Evolutionary conservation across 2,797 vertebrate species (phyloP), one percentile per base, ranked within the genome.

Genomic region (Pseudochromis fuscus): DNA sequence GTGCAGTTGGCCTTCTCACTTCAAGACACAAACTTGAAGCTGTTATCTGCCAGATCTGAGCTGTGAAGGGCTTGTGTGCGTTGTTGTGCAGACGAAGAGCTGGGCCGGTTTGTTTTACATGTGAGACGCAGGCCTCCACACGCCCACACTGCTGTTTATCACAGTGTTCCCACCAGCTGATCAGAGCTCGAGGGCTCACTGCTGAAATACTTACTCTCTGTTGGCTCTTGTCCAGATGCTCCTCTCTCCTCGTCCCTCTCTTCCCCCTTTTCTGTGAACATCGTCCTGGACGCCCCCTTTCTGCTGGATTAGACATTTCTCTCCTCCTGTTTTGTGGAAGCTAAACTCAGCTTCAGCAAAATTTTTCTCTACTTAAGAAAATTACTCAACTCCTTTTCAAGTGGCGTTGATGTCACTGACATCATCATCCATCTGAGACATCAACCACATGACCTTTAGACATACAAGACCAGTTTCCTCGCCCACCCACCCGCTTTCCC

Each of bases 61-160:
- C 70, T 61, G 77, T 49, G 44, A 59, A 58, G 21, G 6, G 9
- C 58, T 66, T 72, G 35, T 55, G 61, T 50, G 23, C 67, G 71
- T 45, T 49, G 65, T 62, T 67, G 30, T 48, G 25, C 51, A 61
- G 30, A 56, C 6, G 59, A 65, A 67, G 59, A 33, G 65, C 53
- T 60, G 28, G 45, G 27, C 44, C 67, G 71, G 33, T 60, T 56
- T 69, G 48, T 77, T 68, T 83, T 64, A 52, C 49, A 72, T 35
- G 28, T 28, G 59, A 59, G 46, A 6, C 35, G 46, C 90, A 91
- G 73, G 91, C 82, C 86, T 85, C 67, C 65, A 85, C 93, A 88
- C 70, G 91, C 90, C 83, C 71, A 85, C 86, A 25, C 68, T 4
- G 62, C 62, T 75, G 57, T 78, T 85, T 86, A 67, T 77, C 64